phyloP scores from a whole-genome alignment of 2,797 vertebrate genomes.

The Nannoperca australis region DNA sequence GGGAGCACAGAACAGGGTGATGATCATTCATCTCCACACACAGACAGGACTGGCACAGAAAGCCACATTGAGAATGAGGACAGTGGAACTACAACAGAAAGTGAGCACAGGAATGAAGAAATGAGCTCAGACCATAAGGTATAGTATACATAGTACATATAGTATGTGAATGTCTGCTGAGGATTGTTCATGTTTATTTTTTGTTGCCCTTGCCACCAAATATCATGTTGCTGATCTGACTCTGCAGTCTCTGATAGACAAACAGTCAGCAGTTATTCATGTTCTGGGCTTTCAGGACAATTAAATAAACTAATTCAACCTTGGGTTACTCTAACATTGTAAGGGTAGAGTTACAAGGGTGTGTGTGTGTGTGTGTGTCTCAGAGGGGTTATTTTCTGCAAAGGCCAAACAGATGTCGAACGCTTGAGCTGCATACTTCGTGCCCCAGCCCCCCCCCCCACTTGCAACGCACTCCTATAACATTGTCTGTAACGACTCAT shows the following conservation, averaged over 20 bases:
- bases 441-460: constrained; percentile 9
- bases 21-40: constrained; percentile 47
- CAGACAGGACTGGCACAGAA: constrained; percentile 45
- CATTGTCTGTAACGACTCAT: too few relatives aligned
- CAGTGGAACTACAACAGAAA: constrained; percentile 42
- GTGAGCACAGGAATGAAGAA: constrained; percentile 61
- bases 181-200: background rate
- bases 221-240: constrained; percentile 1
- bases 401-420: constrained; percentile 57
- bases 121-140: constrained; percentile 80
- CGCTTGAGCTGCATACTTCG: constrained; percentile 52
- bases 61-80: constrained; percentile 45
- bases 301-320: constrained; percentile 39
- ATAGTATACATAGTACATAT: too few relatives aligned
- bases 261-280: constrained; percentile 21
- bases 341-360: constrained; percentile 32
- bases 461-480: background rate
- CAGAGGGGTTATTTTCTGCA: constrained; percentile 35
- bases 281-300: constrained; percentile 11
- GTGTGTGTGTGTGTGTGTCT: constrained; percentile 3
- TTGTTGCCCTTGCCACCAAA: background rate
- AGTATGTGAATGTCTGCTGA: background rate
- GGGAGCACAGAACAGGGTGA: constrained; percentile 51
- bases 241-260: constrained; percentile 12
- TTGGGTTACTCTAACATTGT: constrained; percentile 1